Percentiles rank a stretch among this genome's conserved stretches.
Conservation (phyloP, 2,113 vertebrate genomes). For the Rana temporaria region DNA sequence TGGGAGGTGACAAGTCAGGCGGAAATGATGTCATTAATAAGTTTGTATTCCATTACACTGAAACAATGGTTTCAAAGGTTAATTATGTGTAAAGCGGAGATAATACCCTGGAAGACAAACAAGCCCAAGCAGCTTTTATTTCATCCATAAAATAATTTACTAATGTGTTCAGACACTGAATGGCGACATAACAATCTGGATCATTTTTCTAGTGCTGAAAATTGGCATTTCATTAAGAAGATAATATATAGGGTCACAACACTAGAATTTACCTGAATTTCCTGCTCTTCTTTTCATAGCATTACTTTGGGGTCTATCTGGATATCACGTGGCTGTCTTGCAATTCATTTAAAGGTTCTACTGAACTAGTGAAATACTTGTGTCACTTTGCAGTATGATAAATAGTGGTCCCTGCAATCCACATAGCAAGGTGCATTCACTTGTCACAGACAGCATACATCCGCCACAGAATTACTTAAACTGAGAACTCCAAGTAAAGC, state of each 20-base stretch:
- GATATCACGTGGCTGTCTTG: too few species aligned
- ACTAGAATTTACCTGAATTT: neutral
- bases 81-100: slow-evolving; percentile 39
- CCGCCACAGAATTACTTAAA: too few species aligned
- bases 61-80: slow-evolving; percentile 44
- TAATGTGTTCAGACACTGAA: slow-evolving; percentile 36
- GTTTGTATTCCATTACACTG: slow-evolving; percentile 36
- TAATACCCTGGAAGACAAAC: slow-evolving; percentile 34
- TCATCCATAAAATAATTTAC: slow-evolving; percentile 28
- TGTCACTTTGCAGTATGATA: too few species aligned
- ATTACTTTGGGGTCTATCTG: neutral
- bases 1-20: slow-evolving; percentile 19
- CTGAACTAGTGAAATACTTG: too few species aligned
- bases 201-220: slow-evolving; percentile 13
- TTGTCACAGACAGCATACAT: too few species aligned
- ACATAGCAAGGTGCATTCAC: too few species aligned
- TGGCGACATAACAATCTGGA: neutral
- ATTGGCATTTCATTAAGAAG: neutral
- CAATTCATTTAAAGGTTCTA: too few species aligned
- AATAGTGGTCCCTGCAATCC: too few species aligned
- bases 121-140: slow-evolving; percentile 18
- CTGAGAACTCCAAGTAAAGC: too few species aligned
- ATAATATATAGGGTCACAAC: neutral
- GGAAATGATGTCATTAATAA: slow-evolving; percentile 44
- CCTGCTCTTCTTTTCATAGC: neutral